Conservation (phyloP, 1,140 invertebrate species). For the Ceratitis capitata region DNA sequence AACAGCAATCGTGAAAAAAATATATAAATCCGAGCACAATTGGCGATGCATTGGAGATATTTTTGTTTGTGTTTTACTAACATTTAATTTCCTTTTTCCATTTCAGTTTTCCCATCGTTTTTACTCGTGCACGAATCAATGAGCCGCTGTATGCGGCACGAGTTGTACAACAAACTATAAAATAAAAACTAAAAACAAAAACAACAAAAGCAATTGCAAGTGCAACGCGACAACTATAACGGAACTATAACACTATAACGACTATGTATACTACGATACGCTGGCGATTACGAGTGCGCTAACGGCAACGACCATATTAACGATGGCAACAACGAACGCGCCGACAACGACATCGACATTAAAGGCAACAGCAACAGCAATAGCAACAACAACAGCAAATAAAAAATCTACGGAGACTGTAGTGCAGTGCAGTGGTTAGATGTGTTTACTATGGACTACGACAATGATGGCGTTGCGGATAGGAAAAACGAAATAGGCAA, state of each 20-base stretch:
- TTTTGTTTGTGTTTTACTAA: not conserved
- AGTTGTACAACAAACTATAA: not conserved
- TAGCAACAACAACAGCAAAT: not conserved
- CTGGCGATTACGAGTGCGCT: not conserved
- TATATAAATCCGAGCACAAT: not conserved
- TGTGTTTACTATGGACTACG: not conserved
- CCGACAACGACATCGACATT: constrained; percentile 16
- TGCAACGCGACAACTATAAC: constrained; percentile 29
- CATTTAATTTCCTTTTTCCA: not conserved
- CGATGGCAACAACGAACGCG: constrained; percentile 39
- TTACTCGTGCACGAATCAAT: not conserved
- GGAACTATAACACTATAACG: not conserved
- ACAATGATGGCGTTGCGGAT: constrained; percentile 17
- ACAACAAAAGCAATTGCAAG: constrained; percentile 33
- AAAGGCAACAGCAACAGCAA: not conserved
- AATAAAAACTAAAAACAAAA: constrained; percentile 11
- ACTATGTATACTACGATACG: not conserved
- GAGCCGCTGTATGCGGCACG: constrained; percentile 1
- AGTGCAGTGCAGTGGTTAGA: not conserved
- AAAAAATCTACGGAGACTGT: too few relatives aligned
- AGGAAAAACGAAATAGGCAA: not conserved
- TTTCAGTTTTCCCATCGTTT: not conserved
- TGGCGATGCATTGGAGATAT: not conserved
- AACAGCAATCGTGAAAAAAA: not conserved
- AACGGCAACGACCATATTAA: constrained; percentile 16